A percentile compares a stretch with the other conserved stretches of the same genome.
Evolutionary conservation across 2,888 invertebrate genomes (phyloP).

Genomic region (Ochropacha duplaris): DNA sequence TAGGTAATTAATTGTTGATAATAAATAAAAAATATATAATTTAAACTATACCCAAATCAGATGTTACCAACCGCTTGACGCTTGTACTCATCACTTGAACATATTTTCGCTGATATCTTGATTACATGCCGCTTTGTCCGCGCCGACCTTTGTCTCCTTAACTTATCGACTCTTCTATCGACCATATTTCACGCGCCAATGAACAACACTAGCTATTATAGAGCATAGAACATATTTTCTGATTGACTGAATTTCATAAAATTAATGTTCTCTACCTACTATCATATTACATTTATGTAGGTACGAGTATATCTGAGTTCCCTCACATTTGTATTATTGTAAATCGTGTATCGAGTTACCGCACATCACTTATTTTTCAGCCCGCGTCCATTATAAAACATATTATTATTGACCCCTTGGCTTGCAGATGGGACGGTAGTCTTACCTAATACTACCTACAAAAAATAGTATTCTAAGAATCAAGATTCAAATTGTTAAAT

Average conservation of each 20-base stretch:
- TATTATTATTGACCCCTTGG: no score
- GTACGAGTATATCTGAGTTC: neutral
- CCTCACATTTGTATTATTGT: neutral
- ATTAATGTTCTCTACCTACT: constrained; percentile 5
- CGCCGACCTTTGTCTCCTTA: constrained; percentile 67
- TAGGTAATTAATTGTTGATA: no score
- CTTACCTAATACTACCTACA: no score
- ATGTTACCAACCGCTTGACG: neutral
- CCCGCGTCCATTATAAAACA: no score
- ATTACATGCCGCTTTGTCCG: constrained; percentile 59
- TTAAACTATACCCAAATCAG: neutral
- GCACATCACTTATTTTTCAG: no score
- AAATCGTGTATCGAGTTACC: neutral
- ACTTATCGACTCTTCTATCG: constrained; percentile 55
- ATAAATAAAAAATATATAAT: no score
- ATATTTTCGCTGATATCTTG: constrained; percentile 55
- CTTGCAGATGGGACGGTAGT: no score
- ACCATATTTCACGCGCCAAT: constrained; percentile 49
- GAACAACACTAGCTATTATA: constrained; percentile 60
- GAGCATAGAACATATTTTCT: constrained; percentile 22
- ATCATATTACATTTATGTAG: constrained; percentile 19
- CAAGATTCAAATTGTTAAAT: no score
- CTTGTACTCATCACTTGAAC: neutral
- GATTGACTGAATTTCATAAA: constrained; percentile 21
- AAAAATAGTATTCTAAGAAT: no score